Evolutionary conservation across 2,888 invertebrate species (phyloP), one percentile per base, ranked within the genome.

Genomic region (Synergus itoensis): DNA sequence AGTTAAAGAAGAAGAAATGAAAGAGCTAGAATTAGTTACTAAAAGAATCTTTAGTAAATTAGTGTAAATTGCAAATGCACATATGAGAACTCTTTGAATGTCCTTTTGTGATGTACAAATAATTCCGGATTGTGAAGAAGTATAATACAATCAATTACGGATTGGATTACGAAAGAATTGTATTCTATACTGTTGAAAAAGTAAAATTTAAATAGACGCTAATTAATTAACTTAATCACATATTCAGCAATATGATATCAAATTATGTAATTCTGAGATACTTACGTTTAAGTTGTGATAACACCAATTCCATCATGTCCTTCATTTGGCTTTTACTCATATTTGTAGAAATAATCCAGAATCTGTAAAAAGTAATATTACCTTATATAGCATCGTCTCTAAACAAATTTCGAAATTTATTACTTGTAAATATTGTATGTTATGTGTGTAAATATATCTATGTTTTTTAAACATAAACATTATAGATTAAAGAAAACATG

Each of bases 261-360:
- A 28, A 7, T 62, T 62, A 28, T n/a, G 11, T 53, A 48, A 73
- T 53, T 73, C 28, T 53, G 3, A 1, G 11, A 73, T 57, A 73
- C 53, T 73, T 40, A 73, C 73, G 16, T 73, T 14, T 53, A 69
- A 9, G 4, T 69, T 53, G n/a, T 36, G 36, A 53, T 48, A 73
- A 73, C 69, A 45, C 45, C 48, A 57, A 53, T 73, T 53, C 48
- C 36, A 73, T 36, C 48, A 73, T 73, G 73, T 53, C 53, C 40
- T n/a, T 53, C n/a, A 53, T 73, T 73, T 73, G 48, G 53, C 73
- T 53, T 28, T 3, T 28, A 28, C 28, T 28, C 28, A 28, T 28
- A 60, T 28, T 73, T 73, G 36, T 73, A 53, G 53, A 18, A 73
- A 57, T 53, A 36, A 8, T n/a, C 45, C n/a, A 48, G n/a, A 73